phyloP scores from a whole-genome alignment of 2,113 vertebrate species.

The Rhynchomys soricoides region DNA sequence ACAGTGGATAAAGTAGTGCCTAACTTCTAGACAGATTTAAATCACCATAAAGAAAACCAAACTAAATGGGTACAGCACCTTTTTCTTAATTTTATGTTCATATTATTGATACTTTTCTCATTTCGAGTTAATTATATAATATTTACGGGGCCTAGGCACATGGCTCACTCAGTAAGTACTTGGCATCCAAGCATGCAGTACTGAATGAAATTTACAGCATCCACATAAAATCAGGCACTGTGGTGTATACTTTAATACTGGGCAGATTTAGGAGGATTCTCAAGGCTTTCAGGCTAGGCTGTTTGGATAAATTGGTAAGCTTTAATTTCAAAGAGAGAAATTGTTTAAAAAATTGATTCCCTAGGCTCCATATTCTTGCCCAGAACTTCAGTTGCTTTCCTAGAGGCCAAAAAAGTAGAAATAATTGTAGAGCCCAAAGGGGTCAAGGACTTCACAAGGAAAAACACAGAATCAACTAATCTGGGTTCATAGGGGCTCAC shows the following conservation, averaged over 20 bases:
- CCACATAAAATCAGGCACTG: not conserved
- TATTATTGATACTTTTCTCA: not conserved
- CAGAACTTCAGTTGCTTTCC: not conserved
- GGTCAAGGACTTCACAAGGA: not conserved
- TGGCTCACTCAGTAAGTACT: not conserved
- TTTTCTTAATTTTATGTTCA: not conserved
- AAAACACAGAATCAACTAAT: not conserved
- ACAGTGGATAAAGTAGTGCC: not conserved
- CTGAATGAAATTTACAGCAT: not conserved
- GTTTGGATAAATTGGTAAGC: no score
- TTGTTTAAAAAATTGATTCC: no score
- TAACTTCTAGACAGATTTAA: slow-evolving; percentile 4
- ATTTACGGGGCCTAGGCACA: not conserved
- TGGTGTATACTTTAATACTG: not conserved
- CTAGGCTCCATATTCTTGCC: not conserved
- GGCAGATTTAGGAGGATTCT: no score
- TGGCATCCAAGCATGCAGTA: not conserved
- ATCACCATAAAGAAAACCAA: not conserved
- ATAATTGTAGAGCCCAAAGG: no score
- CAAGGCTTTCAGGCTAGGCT: not conserved
- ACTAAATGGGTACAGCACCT: not conserved
- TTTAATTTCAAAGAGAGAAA: not conserved
- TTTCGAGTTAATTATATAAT: not conserved
- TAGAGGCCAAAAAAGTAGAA: not conserved
- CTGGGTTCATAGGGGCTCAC: not conserved